These are phyloP conservation scores for Steinernema feltiae DNA, from an alignment of 1,140 invertebrate genomes.

Conservation along the genomic window DNA sequence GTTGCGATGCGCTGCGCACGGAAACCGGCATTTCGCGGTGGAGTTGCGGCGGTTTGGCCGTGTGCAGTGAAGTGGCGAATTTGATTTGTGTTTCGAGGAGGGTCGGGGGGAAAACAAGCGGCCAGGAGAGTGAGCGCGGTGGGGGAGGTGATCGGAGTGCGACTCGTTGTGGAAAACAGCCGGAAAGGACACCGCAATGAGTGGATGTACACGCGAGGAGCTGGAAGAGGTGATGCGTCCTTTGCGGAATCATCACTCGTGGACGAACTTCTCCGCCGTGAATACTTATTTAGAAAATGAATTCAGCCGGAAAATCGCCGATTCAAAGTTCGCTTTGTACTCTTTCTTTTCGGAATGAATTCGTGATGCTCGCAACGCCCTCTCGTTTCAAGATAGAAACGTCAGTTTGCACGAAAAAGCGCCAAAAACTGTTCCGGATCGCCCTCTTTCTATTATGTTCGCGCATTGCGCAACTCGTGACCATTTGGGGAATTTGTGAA, in stretches of 20 bases:
- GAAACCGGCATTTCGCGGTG: too few relatives aligned
- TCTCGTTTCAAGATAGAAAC: too few relatives aligned
- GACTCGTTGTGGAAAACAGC: neutral
- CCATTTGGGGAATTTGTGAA: too few relatives aligned
- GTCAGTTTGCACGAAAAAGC: too few relatives aligned
- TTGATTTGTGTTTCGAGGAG: neutral
- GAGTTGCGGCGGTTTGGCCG: neutral
- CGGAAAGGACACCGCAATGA: neutral
- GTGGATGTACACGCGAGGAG: conserved; percentile 1
- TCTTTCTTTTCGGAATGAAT: neutral
- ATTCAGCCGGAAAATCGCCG: neutral
- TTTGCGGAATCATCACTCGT: neutral
- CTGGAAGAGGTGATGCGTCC: neutral
- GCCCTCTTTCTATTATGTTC: too few relatives aligned
- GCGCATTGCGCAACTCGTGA: too few relatives aligned
- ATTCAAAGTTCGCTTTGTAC: neutral
- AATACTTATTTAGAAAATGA: neutral
- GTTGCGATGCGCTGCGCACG: neutral
- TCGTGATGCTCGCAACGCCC: neutral
- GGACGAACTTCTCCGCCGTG: neutral
- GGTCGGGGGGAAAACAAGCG: neutral
- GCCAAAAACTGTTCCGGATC: too few relatives aligned
- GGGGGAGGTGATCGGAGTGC: neutral
- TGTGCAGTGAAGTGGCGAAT: neutral
- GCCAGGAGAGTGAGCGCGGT: neutral